Evolutionary conservation across 2,797 vertebrate species (phyloP), one percentile per base, ranked within the genome.

Genomic region (Schizothorax lantsangensis): DNA sequence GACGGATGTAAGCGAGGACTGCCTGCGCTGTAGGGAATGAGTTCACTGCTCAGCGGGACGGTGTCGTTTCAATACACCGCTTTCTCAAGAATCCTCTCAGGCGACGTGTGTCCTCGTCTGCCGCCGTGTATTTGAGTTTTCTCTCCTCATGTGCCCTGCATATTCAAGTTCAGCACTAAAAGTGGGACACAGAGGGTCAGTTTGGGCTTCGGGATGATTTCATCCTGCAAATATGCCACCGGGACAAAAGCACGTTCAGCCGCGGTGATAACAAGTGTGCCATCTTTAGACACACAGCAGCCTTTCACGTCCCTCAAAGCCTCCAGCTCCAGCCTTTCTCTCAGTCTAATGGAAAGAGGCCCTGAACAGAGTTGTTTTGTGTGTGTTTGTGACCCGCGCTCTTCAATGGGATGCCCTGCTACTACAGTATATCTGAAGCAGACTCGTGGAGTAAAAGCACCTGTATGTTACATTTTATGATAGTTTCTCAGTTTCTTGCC

Each of bases 151-250:
- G 62, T 86, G 84, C 49, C 45, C 52, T 66, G 43, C 62, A 80
- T 59, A 81, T 88, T 86, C 38, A 64, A 64, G 64, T 66, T 59
- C 54, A 59, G 59, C 54, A 12, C 45, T 78, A 75, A 88, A 93
- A 94, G 86, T 93, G 89, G 92, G 92, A 92, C 92, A 93, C 66
- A 88, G 49, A 84, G 82, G 74, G 79, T 84, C 85, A 86, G 82
- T 84, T 86, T 84, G 80, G 86, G 59, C 90, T 90, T 84, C 30
- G 68, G 84, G 86, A 92, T 93, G 91, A 94, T 92, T 92, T 92
- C 92, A 94, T 92, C 89, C 88, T 52, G 68, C 87, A 90, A 91
- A 89, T 91, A 93, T 93, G 91, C 87, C 72, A 71, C 84, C 30
- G 36, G 57, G 85, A 93, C 92, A 93, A 93, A 92, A 85, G 71